These are phyloP conservation scores for Pristionchus entomophagus DNA, from an alignment of 2,888 invertebrate species.

Conservation along the genomic window DNA sequence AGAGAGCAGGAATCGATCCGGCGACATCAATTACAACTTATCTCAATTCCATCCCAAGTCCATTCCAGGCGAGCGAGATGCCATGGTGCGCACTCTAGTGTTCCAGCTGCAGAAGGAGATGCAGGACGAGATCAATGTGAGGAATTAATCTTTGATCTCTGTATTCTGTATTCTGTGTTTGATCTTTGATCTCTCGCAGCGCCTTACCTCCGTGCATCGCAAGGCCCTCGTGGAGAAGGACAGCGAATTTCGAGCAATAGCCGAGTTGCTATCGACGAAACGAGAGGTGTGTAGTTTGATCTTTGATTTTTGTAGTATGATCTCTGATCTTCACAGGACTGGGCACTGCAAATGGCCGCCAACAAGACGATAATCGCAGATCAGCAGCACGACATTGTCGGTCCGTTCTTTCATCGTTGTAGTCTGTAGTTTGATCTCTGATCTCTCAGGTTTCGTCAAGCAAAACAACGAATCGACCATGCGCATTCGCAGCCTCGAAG, in stretches of 20 bases:
- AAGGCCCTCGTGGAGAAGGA: conserved; percentile 7
- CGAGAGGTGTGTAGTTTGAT: conserved; percentile 23
- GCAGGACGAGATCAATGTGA: conserved; percentile 43
- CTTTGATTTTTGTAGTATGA: neutral
- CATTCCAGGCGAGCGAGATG: neutral
- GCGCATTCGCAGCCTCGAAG: neutral
- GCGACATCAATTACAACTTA: too few relatives aligned
- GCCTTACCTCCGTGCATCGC: neutral
- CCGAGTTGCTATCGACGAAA: conserved; percentile 36
- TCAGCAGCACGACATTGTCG: conserved; percentile 36
- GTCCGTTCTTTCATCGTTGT: neutral
- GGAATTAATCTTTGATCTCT: conserved; percentile 32
- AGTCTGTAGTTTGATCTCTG: neutral
- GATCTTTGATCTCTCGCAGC: conserved; percentile 2
- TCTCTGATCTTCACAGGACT: conserved; percentile 41
- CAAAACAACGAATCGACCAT: neutral
- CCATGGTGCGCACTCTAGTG: conserved; percentile 1
- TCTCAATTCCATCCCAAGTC: neutral
- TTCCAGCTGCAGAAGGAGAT: conserved; percentile 33
- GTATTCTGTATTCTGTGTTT: neutral
- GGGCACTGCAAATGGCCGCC: conserved; percentile 39
- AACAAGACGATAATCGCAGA: conserved; percentile 13
- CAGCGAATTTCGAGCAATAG: conserved; percentile 22
- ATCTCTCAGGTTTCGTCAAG: conserved; percentile 37
- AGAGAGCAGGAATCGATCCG: too few relatives aligned